Evolutionary conservation across 2,113 vertebrate genomes (phyloP).

Genomic region (Corythornis vintsioides): DNA sequence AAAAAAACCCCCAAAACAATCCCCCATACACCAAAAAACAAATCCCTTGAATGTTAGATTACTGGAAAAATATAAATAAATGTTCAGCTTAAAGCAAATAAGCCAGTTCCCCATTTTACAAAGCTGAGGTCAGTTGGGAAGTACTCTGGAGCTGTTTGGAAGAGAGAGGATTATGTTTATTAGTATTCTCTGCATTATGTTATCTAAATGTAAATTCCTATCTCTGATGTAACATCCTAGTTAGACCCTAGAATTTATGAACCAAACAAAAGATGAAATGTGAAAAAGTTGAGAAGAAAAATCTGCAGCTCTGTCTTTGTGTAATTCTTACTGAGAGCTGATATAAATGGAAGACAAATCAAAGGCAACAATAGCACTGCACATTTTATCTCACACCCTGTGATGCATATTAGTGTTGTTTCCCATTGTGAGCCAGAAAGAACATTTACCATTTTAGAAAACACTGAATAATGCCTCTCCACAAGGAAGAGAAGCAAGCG

Average conservation of each 20-base stretch:
- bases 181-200: neutral
- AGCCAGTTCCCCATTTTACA: neutral
- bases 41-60: neutral
- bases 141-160: neutral
- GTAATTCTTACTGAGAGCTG: constrained; percentile 3
- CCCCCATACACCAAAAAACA: neutral
- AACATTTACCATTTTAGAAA: constrained; percentile 52
- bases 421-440: constrained; percentile 39
- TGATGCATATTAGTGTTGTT: constrained; percentile 53
- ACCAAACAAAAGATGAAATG: constrained; percentile 7
- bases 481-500: neutral
- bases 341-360: constrained; percentile 53
- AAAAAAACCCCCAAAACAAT: neutral
- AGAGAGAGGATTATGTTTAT: neutral
- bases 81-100: neutral
- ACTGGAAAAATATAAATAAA: neutral
- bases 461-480: constrained; percentile 22
- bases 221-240: neutral
- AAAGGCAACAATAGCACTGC: neutral
- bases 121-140: neutral
- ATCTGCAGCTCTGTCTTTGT: constrained; percentile 4
- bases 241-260: constrained; percentile 19
- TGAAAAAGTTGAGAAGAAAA: constrained; percentile 21
- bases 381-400: constrained; percentile 35
- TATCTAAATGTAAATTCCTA: constrained; percentile 32